Base-by-base conservation (phyloP, 2,113 vertebrate genomes). In the Columba livia region DNA sequence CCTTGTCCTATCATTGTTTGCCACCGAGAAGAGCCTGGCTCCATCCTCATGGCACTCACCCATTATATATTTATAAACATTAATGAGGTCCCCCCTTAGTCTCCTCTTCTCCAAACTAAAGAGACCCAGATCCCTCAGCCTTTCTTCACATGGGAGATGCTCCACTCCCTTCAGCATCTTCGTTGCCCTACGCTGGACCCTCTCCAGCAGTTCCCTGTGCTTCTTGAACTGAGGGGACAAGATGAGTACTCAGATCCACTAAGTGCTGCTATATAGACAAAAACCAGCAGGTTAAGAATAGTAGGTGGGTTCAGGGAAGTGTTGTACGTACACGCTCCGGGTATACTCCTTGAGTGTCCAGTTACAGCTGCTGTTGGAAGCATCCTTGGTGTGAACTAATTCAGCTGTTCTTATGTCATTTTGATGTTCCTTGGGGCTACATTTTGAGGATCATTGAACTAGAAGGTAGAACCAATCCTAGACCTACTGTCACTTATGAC, bases 341-440 rank as follows among this genome's bases (percentile, higher is more conserved):
- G 14, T 0, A 0, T 60, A 10, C 7, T 78, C 25, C 84, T 57
- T 58, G 20, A 4, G 21, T 84, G 38, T 24, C n/a, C 28, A 10
- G 4, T 40, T 60, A 18, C 12, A 34, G 32, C 62, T 82, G 3
- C 56, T 88, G 9, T 36, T 12, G 11, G 38, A 56, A 77, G 56
- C 10, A 12, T 74, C 28, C 42, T 85, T 72, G 67, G 19, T 56
- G 47, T 44, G 65, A 70, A 50, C 21, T 16, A 26, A 5, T 47
- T 92, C 53, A 56, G 21, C 29, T 60, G 12, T 14, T 84, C 26
- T 38, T 64, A 20, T 6, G 9, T 62, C 1, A 12, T 69, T 71
- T 60, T 65, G 44, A 25, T 67, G 29, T 60, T 93, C 42, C 15
- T 72, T 38, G 34, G 16, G 29, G 31, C 40, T 58, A 12, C 3